A percentile compares a stretch with the other conserved stretches of the same genome.
These are phyloP conservation scores for Leptinotarsa tumamoca DNA, from an alignment of 2,888 invertebrate species.

Conservation along the genomic window DNA sequence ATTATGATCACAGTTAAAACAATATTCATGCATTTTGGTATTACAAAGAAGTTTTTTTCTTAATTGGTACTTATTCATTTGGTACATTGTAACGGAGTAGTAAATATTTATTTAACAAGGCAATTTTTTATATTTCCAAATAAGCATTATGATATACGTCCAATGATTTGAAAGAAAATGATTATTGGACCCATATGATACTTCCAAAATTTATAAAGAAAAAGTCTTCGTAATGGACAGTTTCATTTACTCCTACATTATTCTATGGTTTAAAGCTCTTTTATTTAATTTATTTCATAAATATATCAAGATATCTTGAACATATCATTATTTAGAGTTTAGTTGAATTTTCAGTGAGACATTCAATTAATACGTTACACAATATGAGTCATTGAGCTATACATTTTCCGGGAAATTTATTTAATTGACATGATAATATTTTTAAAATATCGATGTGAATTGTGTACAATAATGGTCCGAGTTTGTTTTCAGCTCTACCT, in stretches of 20 bases:
- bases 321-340: no score
- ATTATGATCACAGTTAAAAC: slow-evolving; percentile 62
- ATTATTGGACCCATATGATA: slow-evolving; percentile 15
- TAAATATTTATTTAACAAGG: slow-evolving; percentile 28
- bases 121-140: slow-evolving; percentile 20
- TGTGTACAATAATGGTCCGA: no score
- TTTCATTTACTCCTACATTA: slow-evolving; percentile 5
- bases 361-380: no score
- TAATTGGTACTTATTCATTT: slow-evolving; percentile 7
- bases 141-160: neutral
- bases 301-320: neutral
- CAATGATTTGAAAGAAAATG: neutral
- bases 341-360: no score
- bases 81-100: slow-evolving; percentile 18
- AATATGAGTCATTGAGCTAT: no score
- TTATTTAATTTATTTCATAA: neutral
- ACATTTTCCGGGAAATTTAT: no score
- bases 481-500: no score
- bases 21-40: slow-evolving; percentile 37
- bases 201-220: neutral
- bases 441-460: no score
- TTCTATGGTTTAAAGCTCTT: neutral
- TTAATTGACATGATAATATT: no score
- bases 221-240: slow-evolving; percentile 5
- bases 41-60: slow-evolving; percentile 20